Conservation (phyloP, 2,797 vertebrate species). For the Mormyrus hasselquistii region DNA sequence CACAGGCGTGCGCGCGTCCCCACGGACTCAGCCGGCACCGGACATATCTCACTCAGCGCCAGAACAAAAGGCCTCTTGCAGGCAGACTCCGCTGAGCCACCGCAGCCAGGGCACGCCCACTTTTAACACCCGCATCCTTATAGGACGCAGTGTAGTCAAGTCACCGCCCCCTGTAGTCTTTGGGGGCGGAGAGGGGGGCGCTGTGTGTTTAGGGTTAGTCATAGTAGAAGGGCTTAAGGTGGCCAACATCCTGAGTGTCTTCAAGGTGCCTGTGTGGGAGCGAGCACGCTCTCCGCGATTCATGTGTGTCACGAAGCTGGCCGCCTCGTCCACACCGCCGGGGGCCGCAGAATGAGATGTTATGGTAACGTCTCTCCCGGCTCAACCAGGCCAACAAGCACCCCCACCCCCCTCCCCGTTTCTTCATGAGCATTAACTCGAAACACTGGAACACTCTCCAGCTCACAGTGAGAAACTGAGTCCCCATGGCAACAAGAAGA, state of each 20-base stretch:
- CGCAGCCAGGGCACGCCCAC: conserved; percentile 11
- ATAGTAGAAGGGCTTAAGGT: neutral
- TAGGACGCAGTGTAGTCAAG: conserved; percentile 17
- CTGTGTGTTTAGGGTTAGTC: conserved; percentile 12
- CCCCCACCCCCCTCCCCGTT: neutral
- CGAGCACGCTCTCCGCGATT: neutral
- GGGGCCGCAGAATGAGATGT: neutral
- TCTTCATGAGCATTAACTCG: neutral
- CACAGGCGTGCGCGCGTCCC: neutral
- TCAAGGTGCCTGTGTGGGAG: neutral
- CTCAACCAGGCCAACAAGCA: neutral
- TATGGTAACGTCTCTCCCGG: neutral
- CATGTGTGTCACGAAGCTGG: neutral
- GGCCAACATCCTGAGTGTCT: neutral
- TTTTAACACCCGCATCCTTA: conserved; percentile 10
- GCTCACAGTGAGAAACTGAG: neutral
- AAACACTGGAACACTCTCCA: neutral
- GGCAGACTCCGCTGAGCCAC: neutral
- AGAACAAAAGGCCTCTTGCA: conserved; percentile 16
- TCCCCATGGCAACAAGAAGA: neutral
- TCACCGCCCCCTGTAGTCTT: conserved; percentile 7
- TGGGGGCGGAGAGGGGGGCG: neutral
- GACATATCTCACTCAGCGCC: neutral
- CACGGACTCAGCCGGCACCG: neutral
- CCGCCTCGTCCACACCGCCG: neutral